These are phyloP conservation scores for Meganola albula DNA, from an alignment of 2,888 invertebrate species.

Conservation along the genomic window DNA sequence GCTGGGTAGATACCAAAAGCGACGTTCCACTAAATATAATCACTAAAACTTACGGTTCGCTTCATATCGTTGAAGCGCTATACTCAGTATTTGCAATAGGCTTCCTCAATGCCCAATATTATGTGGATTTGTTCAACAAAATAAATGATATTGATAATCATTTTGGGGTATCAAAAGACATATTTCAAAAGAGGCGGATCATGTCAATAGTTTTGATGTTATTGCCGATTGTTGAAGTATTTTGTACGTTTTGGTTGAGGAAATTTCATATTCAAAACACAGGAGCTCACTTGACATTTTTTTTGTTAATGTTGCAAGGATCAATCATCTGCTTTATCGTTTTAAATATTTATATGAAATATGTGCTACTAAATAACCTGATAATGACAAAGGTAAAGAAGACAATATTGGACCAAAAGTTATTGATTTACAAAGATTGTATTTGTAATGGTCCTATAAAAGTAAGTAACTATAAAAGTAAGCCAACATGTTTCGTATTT, in stretches of 20 bases:
- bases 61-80: constrained; percentile 34
- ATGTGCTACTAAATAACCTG: constrained; percentile 35
- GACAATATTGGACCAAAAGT: constrained; percentile 23
- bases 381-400: constrained; percentile 29
- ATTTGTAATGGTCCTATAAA: constrained; percentile 22
- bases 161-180: constrained; percentile 26
- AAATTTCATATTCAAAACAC: constrained; percentile 36
- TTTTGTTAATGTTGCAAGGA: constrained; percentile 42
- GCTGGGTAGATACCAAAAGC: constrained; percentile 36
- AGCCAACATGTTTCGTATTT: neutral
- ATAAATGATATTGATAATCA: constrained; percentile 39
- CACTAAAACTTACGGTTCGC: constrained; percentile 35
- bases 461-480: constrained; percentile 26
- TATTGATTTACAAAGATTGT: constrained; percentile 26
- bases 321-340: constrained; percentile 35
- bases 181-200: constrained; percentile 30
- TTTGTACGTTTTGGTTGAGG: constrained; percentile 25
- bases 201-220: constrained; percentile 29
- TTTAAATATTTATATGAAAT: constrained; percentile 36
- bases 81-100: constrained; percentile 34
- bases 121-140: constrained; percentile 37
- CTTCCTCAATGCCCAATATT: constrained; percentile 32
- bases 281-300: constrained; percentile 32
- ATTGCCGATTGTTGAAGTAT: constrained; percentile 26
- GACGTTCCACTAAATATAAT: constrained; percentile 47